phyloP scores from a whole-genome alignment of 2,113 vertebrate species.

The Antechinus stuartii region DNA sequence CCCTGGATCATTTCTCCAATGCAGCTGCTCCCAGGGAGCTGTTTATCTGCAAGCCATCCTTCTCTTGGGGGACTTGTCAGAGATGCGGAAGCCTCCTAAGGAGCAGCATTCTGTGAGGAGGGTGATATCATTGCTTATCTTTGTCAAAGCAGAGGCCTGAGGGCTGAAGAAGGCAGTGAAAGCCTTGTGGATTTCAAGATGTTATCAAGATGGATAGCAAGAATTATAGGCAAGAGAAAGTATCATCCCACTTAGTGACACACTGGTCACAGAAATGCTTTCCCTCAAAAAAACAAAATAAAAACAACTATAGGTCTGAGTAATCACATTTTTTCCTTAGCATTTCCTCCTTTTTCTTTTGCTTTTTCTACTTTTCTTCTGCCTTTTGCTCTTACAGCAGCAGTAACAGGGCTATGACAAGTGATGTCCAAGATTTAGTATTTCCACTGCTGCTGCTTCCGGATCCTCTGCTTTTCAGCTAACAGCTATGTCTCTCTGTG shows the following conservation, averaged over 20 bases:
- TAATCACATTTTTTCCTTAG: background rate
- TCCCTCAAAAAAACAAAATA: constrained; percentile 9
- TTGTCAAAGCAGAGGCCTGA: constrained; percentile 35
- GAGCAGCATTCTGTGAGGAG: constrained; percentile 41
- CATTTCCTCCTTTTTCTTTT: background rate
- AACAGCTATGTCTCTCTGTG: background rate
- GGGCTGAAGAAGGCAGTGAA: constrained; percentile 10
- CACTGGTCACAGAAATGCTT: constrained; percentile 3
- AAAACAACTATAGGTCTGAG: constrained; percentile 16
- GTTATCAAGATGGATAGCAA: too few relatives aligned
- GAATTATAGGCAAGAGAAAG: too few relatives aligned
- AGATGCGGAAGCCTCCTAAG: background rate
- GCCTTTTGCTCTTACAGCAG: background rate
- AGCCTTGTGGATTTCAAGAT: background rate
- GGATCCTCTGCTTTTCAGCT: background rate
- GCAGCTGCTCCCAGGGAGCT: background rate
- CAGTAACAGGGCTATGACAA: background rate
- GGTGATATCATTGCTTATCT: constrained; percentile 57
- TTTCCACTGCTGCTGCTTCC: background rate
- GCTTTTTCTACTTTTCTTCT: background rate
- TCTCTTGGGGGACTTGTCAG: constrained; percentile 22
- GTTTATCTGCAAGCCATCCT: constrained; percentile 34
- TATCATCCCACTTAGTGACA: background rate
- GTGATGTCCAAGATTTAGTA: background rate
- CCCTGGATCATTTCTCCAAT: background rate